Conservation (phyloP, 2,113 vertebrate genomes). For the Etheostoma spectabile region DNA sequence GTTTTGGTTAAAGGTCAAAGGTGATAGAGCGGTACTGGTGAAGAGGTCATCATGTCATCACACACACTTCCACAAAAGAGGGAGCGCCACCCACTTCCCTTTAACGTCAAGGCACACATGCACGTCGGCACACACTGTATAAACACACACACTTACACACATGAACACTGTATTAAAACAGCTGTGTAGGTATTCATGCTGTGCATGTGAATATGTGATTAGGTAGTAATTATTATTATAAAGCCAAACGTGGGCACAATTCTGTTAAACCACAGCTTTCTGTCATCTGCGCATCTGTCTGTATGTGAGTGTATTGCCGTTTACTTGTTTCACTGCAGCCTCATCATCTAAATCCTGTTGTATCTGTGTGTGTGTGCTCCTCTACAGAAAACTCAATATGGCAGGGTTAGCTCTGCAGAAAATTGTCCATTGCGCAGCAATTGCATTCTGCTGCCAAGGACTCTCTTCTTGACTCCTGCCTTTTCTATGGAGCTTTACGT, state of each 20-base stretch:
- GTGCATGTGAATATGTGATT: slow-evolving; percentile 55
- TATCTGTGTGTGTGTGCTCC: background rate
- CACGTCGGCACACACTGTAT: background rate
- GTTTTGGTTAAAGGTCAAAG: slow-evolving; percentile 54
- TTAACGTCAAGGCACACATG: slow-evolving; percentile 39
- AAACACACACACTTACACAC: slow-evolving; percentile 22
- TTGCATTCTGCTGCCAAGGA: slow-evolving; percentile 74
- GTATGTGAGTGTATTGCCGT: slow-evolving; percentile 2
- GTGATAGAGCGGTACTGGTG: slow-evolving; percentile 25
- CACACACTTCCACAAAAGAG: slow-evolving; percentile 68
- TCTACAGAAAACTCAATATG: slow-evolving; percentile 67
- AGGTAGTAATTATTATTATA: slow-evolving; percentile 62
- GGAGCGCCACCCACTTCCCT: slow-evolving; percentile 58
- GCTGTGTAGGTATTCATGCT: slow-evolving; percentile 42
- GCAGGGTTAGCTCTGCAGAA: slow-evolving; percentile 75
- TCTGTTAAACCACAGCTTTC: slow-evolving; percentile 30
- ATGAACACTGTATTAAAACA: slow-evolving; percentile 27
- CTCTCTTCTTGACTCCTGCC: slow-evolving; percentile 71
- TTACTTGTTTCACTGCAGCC: slow-evolving; percentile 32
- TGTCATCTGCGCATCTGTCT: slow-evolving; percentile 8
- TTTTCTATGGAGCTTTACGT: slow-evolving; percentile 78
- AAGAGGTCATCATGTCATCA: slow-evolving; percentile 68
- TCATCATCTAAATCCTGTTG: slow-evolving; percentile 33
- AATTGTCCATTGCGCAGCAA: slow-evolving; percentile 74
- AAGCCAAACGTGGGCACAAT: slow-evolving; percentile 47